Conservation (phyloP, 2,888 invertebrate genomes). For the Netelia fuscicornis region DNA sequence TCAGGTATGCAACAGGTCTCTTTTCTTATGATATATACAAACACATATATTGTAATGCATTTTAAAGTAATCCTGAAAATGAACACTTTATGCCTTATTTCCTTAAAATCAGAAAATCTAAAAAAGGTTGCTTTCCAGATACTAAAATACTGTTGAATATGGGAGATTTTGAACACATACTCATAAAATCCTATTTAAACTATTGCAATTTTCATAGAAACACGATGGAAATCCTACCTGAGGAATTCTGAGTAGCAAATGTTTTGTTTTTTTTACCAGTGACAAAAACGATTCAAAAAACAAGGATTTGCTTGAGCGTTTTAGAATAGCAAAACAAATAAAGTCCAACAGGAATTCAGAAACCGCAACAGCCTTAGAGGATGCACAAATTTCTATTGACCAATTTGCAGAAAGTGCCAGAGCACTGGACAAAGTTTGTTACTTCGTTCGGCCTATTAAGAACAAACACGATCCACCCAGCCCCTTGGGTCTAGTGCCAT, state of each 20-base stretch:
- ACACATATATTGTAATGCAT: neutral
- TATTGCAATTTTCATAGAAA: neutral
- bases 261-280: neutral
- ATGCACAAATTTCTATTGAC: constrained; percentile 38
- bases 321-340: constrained; percentile 3
- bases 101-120: neutral
- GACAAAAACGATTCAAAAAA: neutral
- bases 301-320: constrained; percentile 5
- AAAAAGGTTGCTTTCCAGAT: too few relatives aligned
- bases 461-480: neutral
- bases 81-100: too few relatives aligned
- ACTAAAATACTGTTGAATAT: too few relatives aligned
- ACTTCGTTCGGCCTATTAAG: neutral
- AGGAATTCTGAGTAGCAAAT: neutral
- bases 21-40: neutral
- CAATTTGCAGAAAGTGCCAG: constrained; percentile 41
- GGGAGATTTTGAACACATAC: neutral
- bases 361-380: neutral
- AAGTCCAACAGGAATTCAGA: neutral
- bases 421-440: constrained; percentile 33
- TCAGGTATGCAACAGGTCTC: neutral
- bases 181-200: neutral
- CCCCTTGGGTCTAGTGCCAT: constrained; percentile 34
- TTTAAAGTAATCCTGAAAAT: too few relatives aligned
- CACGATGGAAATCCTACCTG: neutral